Base-by-base conservation (phyloP, 1,140 invertebrate species). In the Macrocentrus cingulum region DNA sequence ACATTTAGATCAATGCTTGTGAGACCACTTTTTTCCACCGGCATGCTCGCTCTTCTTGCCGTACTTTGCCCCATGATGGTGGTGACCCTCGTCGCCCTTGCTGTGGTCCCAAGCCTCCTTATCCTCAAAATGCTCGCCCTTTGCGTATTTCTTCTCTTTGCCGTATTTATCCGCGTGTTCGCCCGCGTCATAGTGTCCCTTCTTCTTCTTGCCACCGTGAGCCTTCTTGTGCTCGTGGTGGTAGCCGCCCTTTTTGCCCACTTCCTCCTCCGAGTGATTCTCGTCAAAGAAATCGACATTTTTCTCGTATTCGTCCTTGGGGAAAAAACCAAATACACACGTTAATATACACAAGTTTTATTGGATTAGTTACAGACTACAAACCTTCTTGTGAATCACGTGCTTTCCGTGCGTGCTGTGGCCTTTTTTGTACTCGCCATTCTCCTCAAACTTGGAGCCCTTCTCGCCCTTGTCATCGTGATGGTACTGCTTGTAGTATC, bases 21-120 rank as follows among this genome's bases (percentile, higher is more conserved):
- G 81, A 7, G 70, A 65, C 84, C 84, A 86, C 58, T 84, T 84
- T 62, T 85, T 86, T 5, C 83, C 84, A 3, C 74, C 64, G 0
- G 79, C 71, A n/a, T 82, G 71, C 0, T 71, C 81, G 1, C 72
- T 75, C 41, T 84, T 80, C 7, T 83, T 70, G 11, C 73, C 77
- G 41, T 83, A 69, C 50, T 78, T 76, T 1, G 68, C 61, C 1
- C 74, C 64, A 29, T 84, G 78, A n/a, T 76, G 68, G 16, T 81
- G 75, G 65, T 86, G 82, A 22, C 67, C 59, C 8, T 85, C 82
- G 48, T 85, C 79, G 0, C 85, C 87, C 2, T 70, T 78, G 0
- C 76, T 69, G 0, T 67, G 46, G 41, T 82, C 79, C 60, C 87
- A 83, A 16, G 83, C 85, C 72, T 86, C 83, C 32, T 83, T 69